Evolutionary conservation across 2,113 vertebrate genomes (phyloP), one percentile per base, ranked within the genome.

Genomic region (Pachyramphus minor): DNA sequence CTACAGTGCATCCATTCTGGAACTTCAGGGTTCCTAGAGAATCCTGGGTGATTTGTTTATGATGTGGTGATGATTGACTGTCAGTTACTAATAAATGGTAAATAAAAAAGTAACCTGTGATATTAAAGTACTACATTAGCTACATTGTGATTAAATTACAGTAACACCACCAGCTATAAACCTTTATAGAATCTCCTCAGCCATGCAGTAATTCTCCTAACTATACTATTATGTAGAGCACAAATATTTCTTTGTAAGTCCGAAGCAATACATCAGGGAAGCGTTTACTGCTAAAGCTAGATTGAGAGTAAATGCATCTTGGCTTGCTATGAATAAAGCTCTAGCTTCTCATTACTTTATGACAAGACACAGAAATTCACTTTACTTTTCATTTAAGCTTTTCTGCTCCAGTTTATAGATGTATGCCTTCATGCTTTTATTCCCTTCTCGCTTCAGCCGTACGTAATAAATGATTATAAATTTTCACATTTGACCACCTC

Each of bases 401-500:
- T 98, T 98, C 97, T 98, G 97, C 98, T 97, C 94, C 97, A 92
- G 92, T 98, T 98, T 98, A 98, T 98, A 97, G 98, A 98, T 98
- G 98, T 98, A 97, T 98, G 98, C 98, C 98, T 98, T 98, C 98
- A 98, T 97, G 98, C 98, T 99, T 98, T 98, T 98, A 98, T 98
- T 98, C 98, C 98, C 98, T 97, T 97, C 98, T 97, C 96, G 96
- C 98, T 97, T 97, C 97, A 97, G 98, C 98, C 93, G 95, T 96
- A 97, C 87, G 97, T 98, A 98, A 99, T 99, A 99, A 99, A 99
- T 99, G 98, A 99, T 99, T 99, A 99, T 99, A 99, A 98, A 99
- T 99, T 98, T 98, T 98, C 98, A 98, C 98, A 98, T 98, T 98
- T 98, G 98, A 98, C 98, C 98, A 98, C 98, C 98, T 97, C 97